Evolutionary conservation across 2,113 vertebrate species (phyloP).

Genomic region (Rallus limicola): DNA sequence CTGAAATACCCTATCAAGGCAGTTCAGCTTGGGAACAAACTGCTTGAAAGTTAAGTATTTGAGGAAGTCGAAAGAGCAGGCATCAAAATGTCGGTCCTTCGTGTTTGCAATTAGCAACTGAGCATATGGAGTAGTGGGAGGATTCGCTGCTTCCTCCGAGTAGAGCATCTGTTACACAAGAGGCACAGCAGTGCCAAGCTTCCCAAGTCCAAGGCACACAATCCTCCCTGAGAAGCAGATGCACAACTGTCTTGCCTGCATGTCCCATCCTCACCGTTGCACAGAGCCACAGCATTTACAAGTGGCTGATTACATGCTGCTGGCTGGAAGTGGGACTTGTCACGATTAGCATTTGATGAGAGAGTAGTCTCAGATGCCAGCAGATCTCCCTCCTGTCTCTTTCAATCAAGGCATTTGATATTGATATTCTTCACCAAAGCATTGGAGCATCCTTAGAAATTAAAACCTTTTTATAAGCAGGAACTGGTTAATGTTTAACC

Average conservation of each 20-base stretch:
- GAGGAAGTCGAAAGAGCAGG: neutral
- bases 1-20: neutral
- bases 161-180: conserved; percentile 10
- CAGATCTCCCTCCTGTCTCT: neutral
- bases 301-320: neutral
- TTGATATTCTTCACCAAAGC: neutral
- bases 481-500: neutral
- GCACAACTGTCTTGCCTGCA: neutral
- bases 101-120: neutral
- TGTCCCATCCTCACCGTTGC: neutral
- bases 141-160: neutral
- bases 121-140: neutral
- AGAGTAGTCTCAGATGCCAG: neutral
- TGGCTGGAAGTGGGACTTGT: neutral
- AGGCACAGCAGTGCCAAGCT: neutral
- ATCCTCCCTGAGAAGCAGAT: neutral
- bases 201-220: neutral
- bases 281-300: neutral
- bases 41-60: neutral
- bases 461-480: neutral
- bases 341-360: neutral
- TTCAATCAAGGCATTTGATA: neutral
- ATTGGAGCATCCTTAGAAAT: neutral
- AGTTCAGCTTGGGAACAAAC: neutral
- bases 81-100: neutral